phyloP scores from a whole-genome alignment of 2,797 vertebrate species.

The Perodicticus potto region DNA sequence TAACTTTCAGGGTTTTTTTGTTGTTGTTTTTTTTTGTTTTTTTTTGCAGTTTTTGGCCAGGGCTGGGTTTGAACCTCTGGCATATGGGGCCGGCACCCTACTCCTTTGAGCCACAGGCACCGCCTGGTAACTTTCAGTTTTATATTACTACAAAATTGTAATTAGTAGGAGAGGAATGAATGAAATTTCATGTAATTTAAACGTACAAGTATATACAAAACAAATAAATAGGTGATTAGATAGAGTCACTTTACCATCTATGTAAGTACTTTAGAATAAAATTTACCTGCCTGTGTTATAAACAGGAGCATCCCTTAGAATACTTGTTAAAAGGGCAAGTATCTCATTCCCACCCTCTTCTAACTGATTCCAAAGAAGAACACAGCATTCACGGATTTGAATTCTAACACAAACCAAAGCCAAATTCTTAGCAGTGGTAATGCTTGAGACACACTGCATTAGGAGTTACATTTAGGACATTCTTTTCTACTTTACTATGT shows the following conservation, averaged over 20 bases:
- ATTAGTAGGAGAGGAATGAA: background rate
- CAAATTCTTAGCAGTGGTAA: background rate
- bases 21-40: no score
- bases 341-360: rapidly evolving
- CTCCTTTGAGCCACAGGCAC: no score
- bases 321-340: background rate
- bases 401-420: background rate
- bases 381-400: background rate
- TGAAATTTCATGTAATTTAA: background rate
- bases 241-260: background rate
- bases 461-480: background rate
- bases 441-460: background rate
- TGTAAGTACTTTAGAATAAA: background rate
- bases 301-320: background rate
- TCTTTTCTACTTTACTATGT: background rate
- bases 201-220: background rate
- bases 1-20: no score
- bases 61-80: no score
- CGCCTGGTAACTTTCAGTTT: background rate
- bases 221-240: background rate
- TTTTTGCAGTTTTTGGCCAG: no score
- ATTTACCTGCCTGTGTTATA: background rate
- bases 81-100: no score
- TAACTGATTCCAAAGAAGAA: background rate
- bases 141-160: background rate